These are phyloP conservation scores for Drosophila lacteicornis DNA, from an alignment of 1,140 invertebrate species.

Conservation along the genomic window DNA sequence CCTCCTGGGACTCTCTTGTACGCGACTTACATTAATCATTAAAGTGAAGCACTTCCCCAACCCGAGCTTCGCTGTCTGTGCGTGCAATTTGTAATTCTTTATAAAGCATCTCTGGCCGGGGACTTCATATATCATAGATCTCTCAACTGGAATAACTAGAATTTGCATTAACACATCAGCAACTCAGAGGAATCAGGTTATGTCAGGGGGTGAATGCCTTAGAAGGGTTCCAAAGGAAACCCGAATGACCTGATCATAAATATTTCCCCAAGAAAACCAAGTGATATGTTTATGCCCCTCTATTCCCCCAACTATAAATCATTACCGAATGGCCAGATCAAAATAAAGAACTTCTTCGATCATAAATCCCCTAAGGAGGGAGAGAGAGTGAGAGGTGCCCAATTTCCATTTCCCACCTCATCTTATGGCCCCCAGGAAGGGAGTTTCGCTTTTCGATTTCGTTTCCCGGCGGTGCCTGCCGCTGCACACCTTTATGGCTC, in stretches of 20 bases:
- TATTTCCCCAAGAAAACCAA: not conserved
- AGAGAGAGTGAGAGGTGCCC: not conserved
- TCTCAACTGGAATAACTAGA: slow-evolving; percentile 36
- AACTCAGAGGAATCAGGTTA: not conserved
- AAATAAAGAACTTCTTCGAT: slow-evolving; percentile 40
- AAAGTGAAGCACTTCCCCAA: slow-evolving; percentile 45
- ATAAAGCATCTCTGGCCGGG: slow-evolving; percentile 41
- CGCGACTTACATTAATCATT: slow-evolving; percentile 83
- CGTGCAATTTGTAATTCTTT: slow-evolving; percentile 78
- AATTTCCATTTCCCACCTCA: slow-evolving; percentile 37
- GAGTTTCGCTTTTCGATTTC: slow-evolving; percentile 15
- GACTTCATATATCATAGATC: slow-evolving; percentile 58
- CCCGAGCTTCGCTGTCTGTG: slow-evolving; percentile 9
- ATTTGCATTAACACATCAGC: slow-evolving; percentile 51
- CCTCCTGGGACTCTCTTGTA: slow-evolving; percentile 46
- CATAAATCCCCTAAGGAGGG: slow-evolving; percentile 19
- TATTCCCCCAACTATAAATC: slow-evolving; percentile 26
- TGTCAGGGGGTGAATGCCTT: not conserved
- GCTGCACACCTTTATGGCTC: slow-evolving; percentile 73
- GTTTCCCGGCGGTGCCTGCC: slow-evolving; percentile 21
- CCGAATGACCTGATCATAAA: too few species aligned
- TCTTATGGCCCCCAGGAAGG: not conserved
- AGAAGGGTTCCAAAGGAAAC: not conserved
- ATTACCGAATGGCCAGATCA: slow-evolving; percentile 31
- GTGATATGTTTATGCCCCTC: not conserved